These are phyloP conservation scores for Cercopithecus hamlyni DNA, from an alignment of 2,797 vertebrate genomes.

Conservation along the genomic window DNA sequence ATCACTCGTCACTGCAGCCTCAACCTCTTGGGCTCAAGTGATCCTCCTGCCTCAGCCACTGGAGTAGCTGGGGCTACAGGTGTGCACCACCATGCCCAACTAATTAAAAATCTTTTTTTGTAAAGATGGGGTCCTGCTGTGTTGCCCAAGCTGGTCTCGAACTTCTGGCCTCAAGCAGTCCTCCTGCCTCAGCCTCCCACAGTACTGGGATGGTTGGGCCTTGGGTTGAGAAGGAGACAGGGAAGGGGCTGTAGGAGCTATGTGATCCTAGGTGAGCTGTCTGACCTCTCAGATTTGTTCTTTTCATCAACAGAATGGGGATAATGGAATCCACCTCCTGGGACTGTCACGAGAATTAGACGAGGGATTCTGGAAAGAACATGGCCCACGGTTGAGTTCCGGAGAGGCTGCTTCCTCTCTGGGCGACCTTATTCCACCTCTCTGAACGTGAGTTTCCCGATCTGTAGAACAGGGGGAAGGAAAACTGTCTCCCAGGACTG, in stretches of 20 bases:
- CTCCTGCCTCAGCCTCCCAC: no score
- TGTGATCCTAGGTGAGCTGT: neutral
- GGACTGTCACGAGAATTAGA: neutral
- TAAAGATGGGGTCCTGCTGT: no score
- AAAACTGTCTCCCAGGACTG: neutral
- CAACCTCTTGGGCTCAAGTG: no score
- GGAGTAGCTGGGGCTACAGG: no score
- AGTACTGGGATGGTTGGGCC: neutral
- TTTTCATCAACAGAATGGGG: neutral
- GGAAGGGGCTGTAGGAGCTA: neutral
- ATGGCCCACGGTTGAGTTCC: conserved; percentile 47
- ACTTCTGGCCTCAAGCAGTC: no score
- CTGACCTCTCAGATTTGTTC: neutral
- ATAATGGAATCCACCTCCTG: conserved; percentile 56
- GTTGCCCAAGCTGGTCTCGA: no score
- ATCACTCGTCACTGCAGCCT: no score
- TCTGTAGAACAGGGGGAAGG: neutral
- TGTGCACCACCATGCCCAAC: no score
- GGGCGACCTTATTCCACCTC: conserved; percentile 41
- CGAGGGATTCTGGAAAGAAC: conserved; percentile 3
- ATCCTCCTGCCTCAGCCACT: no score
- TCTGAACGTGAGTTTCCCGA: neutral
- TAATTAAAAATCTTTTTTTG: no score
- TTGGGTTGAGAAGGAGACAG: neutral
- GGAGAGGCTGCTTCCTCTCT: neutral